These are phyloP conservation scores for Bombylius major DNA, from an alignment of 2,888 invertebrate species.

Conservation along the genomic window DNA sequence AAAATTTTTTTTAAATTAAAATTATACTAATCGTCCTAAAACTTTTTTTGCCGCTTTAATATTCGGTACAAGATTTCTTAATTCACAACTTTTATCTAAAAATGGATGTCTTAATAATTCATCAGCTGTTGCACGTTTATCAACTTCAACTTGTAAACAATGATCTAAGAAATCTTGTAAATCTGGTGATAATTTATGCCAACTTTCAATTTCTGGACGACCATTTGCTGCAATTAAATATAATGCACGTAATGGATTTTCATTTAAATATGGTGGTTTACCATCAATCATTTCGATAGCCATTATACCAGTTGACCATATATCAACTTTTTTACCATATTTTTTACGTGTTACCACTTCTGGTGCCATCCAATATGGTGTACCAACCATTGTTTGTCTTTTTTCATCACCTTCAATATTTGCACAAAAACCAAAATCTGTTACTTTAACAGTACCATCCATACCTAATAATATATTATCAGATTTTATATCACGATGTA, in stretches of 20 bases:
- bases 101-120: slow-evolving; percentile 84
- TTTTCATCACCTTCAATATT: slow-evolving; percentile 91
- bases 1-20: not conserved
- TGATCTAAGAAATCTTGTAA: slow-evolving; percentile 75
- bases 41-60: slow-evolving; percentile 86
- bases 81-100: slow-evolving; percentile 69
- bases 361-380: slow-evolving; percentile 98
- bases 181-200: slow-evolving; percentile 62
- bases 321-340: slow-evolving; percentile 87
- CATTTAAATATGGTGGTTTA: slow-evolving; percentile 92
- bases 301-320: slow-evolving; percentile 97
- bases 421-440: slow-evolving; percentile 97
- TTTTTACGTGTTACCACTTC: slow-evolving; percentile 86
- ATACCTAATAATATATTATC: slow-evolving; percentile 90
- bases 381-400: slow-evolving; percentile 95
- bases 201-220: slow-evolving; percentile 77
- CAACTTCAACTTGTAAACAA: slow-evolving; percentile 84
- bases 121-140: slow-evolving; percentile 72
- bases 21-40: slow-evolving; percentile 33
- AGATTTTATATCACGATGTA: slow-evolving; percentile 94
- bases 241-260: slow-evolving; percentile 81
- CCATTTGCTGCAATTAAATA: slow-evolving; percentile 94
- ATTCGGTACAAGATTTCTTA: slow-evolving; percentile 71
- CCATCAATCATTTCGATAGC: slow-evolving; percentile 91
- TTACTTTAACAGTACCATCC: slow-evolving; percentile 84